phyloP scores from a whole-genome alignment of 1,140 invertebrate species.

The Caenorhabditis tropicalis region DNA sequence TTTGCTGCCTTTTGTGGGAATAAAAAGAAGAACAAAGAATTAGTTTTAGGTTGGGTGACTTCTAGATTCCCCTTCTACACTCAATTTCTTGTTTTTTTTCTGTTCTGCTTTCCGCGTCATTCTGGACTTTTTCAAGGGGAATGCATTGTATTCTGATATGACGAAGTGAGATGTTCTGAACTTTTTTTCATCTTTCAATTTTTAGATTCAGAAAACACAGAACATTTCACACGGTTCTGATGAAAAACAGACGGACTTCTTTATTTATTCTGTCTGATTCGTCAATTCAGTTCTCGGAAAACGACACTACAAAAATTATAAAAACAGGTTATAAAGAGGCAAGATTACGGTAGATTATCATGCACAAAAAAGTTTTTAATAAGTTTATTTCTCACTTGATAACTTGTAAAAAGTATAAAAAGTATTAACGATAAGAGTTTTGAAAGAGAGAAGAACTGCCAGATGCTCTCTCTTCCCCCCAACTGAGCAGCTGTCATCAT shows the following conservation, averaged over 20 bases:
- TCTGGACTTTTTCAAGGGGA: background rate
- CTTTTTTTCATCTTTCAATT: too few relatives aligned
- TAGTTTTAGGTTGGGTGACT: constrained; percentile 33
- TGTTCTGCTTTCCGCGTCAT: background rate
- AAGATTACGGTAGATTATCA: too few relatives aligned
- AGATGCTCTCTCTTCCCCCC: background rate
- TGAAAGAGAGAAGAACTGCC: background rate
- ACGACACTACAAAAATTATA: too few relatives aligned
- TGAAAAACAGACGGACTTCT: too few relatives aligned
- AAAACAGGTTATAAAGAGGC: too few relatives aligned
- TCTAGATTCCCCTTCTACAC: background rate
- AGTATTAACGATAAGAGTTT: constrained; percentile 11
- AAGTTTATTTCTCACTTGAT: background rate
- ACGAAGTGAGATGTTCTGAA: too few relatives aligned
- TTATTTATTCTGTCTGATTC: too few relatives aligned
- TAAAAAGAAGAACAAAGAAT: constrained; percentile 23
- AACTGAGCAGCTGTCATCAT: constrained; percentile 35
- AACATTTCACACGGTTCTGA: too few relatives aligned
- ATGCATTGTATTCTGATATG: too few relatives aligned
- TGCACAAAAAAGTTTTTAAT: background rate
- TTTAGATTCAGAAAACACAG: too few relatives aligned
- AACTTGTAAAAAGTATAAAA: background rate
- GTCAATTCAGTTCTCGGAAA: too few relatives aligned
- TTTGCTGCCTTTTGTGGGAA: constrained; percentile 22
- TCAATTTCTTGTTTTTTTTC: background rate